Percentiles rank a stretch among this genome's conserved stretches.
These are phyloP conservation scores for Ochropacha duplaris DNA, from an alignment of 2,888 invertebrate species.

Conservation along the genomic window DNA sequence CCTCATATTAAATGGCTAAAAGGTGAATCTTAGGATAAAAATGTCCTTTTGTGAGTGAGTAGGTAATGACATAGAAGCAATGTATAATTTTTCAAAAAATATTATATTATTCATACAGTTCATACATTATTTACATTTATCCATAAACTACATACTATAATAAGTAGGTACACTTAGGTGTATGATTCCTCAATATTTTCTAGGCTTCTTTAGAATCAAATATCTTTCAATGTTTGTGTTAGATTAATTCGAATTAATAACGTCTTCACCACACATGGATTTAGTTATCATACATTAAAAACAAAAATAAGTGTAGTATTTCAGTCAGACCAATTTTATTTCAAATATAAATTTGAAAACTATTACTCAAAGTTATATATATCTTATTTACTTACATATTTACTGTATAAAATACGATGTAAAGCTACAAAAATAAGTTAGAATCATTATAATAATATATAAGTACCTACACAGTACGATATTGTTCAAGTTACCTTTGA, in stretches of 20 bases:
- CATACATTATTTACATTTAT: neutral
- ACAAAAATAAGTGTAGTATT: too few species aligned
- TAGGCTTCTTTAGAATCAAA: too few species aligned
- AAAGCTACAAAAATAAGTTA: constrained; percentile 44
- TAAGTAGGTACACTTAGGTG: neutral
- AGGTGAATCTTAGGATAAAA: neutral
- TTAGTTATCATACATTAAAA: too few species aligned
- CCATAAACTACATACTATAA: neutral
- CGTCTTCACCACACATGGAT: too few species aligned
- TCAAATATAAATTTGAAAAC: too few species aligned
- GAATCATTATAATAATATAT: constrained; percentile 21
- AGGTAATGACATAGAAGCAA: neutral
- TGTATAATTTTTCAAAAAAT: neutral
- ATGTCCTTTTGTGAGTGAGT: neutral
- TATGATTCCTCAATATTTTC: too few species aligned
- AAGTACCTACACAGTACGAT: constrained; percentile 25
- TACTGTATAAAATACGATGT: neutral
- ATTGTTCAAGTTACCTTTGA: constrained; percentile 50
- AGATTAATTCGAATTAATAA: too few species aligned
- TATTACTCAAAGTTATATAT: neutral
- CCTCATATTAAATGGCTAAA: neutral
- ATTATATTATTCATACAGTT: neutral
- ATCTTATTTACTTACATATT: neutral
- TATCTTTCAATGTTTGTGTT: too few species aligned
- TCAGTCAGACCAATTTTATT: too few species aligned